These are phyloP conservation scores for Podiceps cristatus DNA, from an alignment of 2,113 vertebrate species.

Conservation along the genomic window DNA sequence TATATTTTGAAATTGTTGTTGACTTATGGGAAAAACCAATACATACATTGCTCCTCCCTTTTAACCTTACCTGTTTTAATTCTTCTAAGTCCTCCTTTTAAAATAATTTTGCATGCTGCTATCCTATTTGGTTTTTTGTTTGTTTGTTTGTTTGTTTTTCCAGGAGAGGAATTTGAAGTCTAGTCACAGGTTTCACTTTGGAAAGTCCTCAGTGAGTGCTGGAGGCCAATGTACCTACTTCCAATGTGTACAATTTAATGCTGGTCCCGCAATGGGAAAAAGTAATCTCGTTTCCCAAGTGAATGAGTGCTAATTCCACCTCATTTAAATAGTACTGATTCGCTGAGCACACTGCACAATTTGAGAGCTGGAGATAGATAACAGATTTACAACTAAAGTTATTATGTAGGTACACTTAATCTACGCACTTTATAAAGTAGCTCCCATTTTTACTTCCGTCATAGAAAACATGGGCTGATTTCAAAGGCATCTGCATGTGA, in stretches of 20 bases:
- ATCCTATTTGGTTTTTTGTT: neutral
- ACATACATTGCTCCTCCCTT: neutral
- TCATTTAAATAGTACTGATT: neutral
- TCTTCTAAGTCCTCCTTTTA: neutral
- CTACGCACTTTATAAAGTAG: neutral
- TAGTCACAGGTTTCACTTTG: neutral
- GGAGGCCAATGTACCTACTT: neutral
- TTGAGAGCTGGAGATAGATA: neutral
- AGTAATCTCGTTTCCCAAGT: neutral
- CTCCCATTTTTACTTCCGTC: neutral
- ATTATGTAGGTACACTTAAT: neutral
- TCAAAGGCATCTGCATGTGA: neutral
- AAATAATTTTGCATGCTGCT: neutral
- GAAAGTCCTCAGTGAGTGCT: neutral
- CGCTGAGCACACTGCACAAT: neutral
- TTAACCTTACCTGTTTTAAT: neutral
- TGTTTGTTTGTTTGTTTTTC: too few relatives aligned
- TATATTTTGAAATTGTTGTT: neutral
- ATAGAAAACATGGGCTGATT: neutral
- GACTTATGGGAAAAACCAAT: neutral
- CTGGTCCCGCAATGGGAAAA: neutral
- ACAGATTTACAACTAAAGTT: neutral
- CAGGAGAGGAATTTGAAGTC: neutral
- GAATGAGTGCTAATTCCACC: rapidly evolving
- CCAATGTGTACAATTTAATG: neutral